These are phyloP conservation scores for Dasypogon diadema DNA, from an alignment of 2,888 invertebrate species.

Conservation along the genomic window DNA sequence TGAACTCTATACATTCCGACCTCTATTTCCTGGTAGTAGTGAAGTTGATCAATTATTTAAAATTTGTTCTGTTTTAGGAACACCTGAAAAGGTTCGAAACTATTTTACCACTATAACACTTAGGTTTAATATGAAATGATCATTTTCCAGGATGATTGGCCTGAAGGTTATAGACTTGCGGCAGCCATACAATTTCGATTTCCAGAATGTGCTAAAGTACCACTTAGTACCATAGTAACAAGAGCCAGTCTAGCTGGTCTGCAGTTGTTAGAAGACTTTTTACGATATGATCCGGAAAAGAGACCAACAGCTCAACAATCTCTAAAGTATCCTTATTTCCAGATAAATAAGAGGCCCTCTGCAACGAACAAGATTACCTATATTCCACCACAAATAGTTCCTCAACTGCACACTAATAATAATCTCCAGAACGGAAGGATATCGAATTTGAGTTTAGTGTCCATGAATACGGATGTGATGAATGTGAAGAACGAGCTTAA, in stretches of 20 bases:
- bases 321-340: conserved; percentile 75
- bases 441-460: conserved; percentile 55
- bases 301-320: conserved; percentile 92
- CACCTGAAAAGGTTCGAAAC: conserved; percentile 88
- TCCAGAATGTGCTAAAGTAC: conserved; percentile 87
- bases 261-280: conserved; percentile 84
- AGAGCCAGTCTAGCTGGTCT: conserved; percentile 87
- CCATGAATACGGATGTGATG: conserved; percentile 51
- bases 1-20: conserved; percentile 94
- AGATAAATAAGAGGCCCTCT: conserved; percentile 65
- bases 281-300: conserved; percentile 92
- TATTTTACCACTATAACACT: conserved; percentile 8
- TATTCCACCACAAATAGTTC: conserved; percentile 38
- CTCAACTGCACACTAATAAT: conserved; percentile 25
- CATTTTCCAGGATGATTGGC: conserved; percentile 82
- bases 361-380: conserved; percentile 59
- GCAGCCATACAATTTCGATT: conserved; percentile 96
- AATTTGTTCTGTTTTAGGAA: conserved; percentile 92
- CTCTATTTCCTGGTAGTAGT: conserved; percentile 95
- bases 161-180: conserved; percentile 94
- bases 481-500: conserved; percentile 40
- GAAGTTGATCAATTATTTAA: conserved; percentile 98
- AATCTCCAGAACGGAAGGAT: conserved; percentile 20
- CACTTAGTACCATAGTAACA: conserved; percentile 83
- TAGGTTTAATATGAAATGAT: conserved; percentile 14